phyloP scores from a whole-genome alignment of 2,113 vertebrate species.

The Pseudolaguvia tuberculata region DNA sequence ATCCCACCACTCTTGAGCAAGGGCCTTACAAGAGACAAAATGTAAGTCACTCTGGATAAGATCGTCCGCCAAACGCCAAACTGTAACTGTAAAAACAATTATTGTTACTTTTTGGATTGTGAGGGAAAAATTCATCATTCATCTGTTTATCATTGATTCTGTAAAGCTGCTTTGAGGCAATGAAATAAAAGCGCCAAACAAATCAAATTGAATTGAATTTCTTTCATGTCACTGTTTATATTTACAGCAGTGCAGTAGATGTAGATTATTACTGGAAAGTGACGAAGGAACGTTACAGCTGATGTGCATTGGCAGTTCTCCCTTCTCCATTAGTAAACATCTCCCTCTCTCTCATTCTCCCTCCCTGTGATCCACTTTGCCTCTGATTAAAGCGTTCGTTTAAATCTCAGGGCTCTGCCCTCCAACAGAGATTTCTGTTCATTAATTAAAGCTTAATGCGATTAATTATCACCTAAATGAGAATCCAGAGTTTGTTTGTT shows the following conservation, averaged over 20 bases:
- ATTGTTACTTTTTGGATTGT: no score
- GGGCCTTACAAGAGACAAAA: no score
- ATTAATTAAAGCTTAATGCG: constrained; percentile 55
- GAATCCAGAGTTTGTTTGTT: constrained; percentile 48
- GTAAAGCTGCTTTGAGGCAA: no score
- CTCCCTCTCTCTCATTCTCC: constrained; percentile 26
- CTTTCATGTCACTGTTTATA: constrained; percentile 18
- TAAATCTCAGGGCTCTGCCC: constrained; percentile 50
- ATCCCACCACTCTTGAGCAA: no score
- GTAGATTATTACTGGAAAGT: neutral
- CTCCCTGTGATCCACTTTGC: constrained; percentile 47
- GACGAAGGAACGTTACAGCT: constrained; percentile 1
- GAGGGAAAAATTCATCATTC: no score
- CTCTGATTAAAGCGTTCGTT: constrained; percentile 51
- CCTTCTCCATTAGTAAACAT: constrained; percentile 41
- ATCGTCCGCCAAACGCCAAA: no score
- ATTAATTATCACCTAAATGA: constrained; percentile 53
- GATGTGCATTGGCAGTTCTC: constrained; percentile 27
- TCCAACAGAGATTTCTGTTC: constrained; percentile 55
- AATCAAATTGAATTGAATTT: no score
- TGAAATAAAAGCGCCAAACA: no score
- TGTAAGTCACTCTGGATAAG: no score
- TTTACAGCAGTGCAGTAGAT: constrained; percentile 11
- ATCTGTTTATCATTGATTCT: no score
- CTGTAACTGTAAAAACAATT: no score